Base-by-base conservation (phyloP, 1,140 invertebrate genomes). In the Dinothrombium tinctorium region DNA sequence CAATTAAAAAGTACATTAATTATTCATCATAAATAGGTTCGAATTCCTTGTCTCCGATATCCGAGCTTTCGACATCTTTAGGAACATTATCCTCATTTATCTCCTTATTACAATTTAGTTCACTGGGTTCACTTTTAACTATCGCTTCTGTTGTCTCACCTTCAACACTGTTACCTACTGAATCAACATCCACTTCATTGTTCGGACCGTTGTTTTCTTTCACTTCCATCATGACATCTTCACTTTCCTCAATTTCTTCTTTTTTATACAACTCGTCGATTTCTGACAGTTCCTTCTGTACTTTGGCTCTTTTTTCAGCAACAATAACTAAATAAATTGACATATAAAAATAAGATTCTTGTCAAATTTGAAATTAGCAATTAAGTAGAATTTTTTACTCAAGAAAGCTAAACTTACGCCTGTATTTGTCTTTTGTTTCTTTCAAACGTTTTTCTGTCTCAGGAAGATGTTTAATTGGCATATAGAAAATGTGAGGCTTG, bases 401-500 rank as follows among this genome's bases (percentile, higher is more conserved):
- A 32, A 1, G 7, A 14, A 33, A 23, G n/a, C 23, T 20, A 14
- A 28, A 21, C 59, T 51, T 59, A 74, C 72, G 65, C 51, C 65
- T 57, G 39, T 73, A 62, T 50, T 63, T 56, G 46, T 68, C 64
- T 36, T 66, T 58, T 22, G 68, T 68, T 43, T 66, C 61, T 45
- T 61, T 59, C 19, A 72, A 52, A 33, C 68, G 59, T 43, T 59
- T 58, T 46, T 67, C 63, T 28, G 67, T 65, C 31, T 65, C 63
- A 15, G 65, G 54, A 48, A 62, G 68, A 49, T 68, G 69, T 49
- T 68, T 67, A 54, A 76, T 78, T 7, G 87, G 86, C 50, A 79
- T 53, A 63, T 76, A 95, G 61, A 80, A 89, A 41, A 95, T 68
- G 33, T 71, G 65, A 21, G 86, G 87, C 53, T 79, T 77, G 2